These are phyloP conservation scores for Bombus polaris DNA, from an alignment of 1,140 invertebrate species.

Conservation along the genomic window DNA sequence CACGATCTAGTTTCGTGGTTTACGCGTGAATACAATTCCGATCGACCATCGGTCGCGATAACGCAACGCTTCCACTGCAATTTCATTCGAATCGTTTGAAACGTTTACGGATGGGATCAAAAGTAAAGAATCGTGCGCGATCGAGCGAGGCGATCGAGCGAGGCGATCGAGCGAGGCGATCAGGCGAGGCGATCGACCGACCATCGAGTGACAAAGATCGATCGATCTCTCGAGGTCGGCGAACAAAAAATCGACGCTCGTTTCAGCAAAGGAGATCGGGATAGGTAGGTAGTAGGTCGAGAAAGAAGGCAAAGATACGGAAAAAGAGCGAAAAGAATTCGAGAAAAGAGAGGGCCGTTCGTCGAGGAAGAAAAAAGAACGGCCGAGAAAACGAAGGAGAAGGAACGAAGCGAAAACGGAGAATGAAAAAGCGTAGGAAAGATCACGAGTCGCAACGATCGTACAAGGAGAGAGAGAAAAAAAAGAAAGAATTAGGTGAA, in stretches of 20 bases:
- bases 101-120: neutral
- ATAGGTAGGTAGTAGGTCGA: neutral
- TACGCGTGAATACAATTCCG: neutral
- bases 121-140: conserved; percentile 3
- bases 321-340: conserved; percentile 38
- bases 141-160: conserved; percentile 11
- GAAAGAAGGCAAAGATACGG: conserved; percentile 34
- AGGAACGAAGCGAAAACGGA: neutral
- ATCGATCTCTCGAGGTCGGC: conserved; percentile 71
- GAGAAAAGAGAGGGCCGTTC: neutral
- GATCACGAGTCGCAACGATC: neutral
- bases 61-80: neutral
- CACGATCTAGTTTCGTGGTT: neutral
- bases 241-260: conserved; percentile 65
- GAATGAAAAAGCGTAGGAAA: conserved; percentile 11
- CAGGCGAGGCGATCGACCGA: conserved; percentile 43
- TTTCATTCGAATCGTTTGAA: neutral
- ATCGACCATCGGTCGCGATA: neutral
- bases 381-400: neutral
- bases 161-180: conserved; percentile 8
- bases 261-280: conserved; percentile 68
- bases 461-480: neutral
- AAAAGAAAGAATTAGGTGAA: neutral
- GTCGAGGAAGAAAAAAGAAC: neutral
- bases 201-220: conserved; percentile 53